phyloP scores from a whole-genome alignment of 2,113 vertebrate species.

The Nematolebias whitei region DNA sequence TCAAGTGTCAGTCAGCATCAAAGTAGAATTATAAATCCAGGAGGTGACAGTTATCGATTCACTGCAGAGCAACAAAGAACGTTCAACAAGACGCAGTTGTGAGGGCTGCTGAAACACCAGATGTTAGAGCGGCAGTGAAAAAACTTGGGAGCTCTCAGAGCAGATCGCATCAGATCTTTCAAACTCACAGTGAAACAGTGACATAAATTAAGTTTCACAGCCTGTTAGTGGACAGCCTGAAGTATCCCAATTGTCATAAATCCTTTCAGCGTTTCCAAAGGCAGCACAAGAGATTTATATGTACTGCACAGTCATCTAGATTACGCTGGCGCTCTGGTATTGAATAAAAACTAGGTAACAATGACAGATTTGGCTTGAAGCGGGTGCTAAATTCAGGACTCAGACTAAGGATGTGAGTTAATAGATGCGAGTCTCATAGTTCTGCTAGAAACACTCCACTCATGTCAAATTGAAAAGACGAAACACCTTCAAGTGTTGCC shows the following conservation, averaged over 20 bases:
- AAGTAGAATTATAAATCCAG: slow-evolving; percentile 53
- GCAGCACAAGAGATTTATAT: slow-evolving; percentile 57
- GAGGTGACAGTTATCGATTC: slow-evolving; percentile 41
- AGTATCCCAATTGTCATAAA: slow-evolving; percentile 67
- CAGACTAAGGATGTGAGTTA: slow-evolving; percentile 1
- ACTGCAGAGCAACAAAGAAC: slow-evolving; percentile 20
- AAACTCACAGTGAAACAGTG: slow-evolving; percentile 48
- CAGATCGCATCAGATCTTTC: slow-evolving; percentile 43
- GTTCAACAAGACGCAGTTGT: slow-evolving; percentile 35
- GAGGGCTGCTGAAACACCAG: slow-evolving; percentile 39
- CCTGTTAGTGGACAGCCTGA: slow-evolving; percentile 63
- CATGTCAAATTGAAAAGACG: background rate
- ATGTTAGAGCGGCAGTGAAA: slow-evolving; percentile 7
- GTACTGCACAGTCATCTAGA: slow-evolving; percentile 20
- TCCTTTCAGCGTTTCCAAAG: slow-evolving; percentile 53
- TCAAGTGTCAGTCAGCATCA: slow-evolving; percentile 38
- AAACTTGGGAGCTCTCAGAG: slow-evolving; percentile 36
- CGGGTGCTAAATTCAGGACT: slow-evolving; percentile 24
- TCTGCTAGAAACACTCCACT: slow-evolving; percentile 8
- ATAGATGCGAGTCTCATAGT: background rate
- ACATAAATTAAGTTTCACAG: slow-evolving; percentile 73
- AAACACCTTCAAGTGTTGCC: background rate
- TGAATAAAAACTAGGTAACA: slow-evolving; percentile 42
- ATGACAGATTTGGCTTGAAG: slow-evolving; percentile 23
- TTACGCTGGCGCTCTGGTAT: slow-evolving; percentile 33